These are phyloP conservation scores for Strigamia transsilvanica DNA, from an alignment of 2,888 invertebrate genomes.

Conservation along the genomic window DNA sequence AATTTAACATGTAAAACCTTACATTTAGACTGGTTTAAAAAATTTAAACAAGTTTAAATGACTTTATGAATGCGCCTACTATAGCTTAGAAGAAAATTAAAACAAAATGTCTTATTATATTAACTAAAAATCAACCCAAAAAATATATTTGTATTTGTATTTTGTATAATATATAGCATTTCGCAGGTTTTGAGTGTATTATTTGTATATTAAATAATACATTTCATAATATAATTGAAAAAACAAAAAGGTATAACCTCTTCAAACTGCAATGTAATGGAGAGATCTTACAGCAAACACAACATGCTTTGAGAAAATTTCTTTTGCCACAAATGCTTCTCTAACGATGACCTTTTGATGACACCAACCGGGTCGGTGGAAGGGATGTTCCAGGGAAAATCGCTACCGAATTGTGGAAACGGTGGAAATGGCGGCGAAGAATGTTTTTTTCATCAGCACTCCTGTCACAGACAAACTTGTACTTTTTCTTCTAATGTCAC, in stretches of 20 bases:
- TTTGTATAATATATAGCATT: too few relatives aligned
- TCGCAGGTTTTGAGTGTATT: too few relatives aligned
- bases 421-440: conserved; percentile 4
- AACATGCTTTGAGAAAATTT: conserved; percentile 16
- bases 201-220: too few relatives aligned
- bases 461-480: conserved; percentile 21
- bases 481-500: conserved; percentile 21
- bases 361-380: conserved; percentile 13
- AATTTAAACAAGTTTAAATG: too few relatives aligned
- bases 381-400: background rate
- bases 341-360: conserved; percentile 30
- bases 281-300: conserved; percentile 18
- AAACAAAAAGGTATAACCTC: background rate
- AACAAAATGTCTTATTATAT: too few relatives aligned
- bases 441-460: conserved; percentile 16
- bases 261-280: conserved; percentile 16
- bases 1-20: too few relatives aligned
- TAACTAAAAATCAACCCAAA: too few relatives aligned
- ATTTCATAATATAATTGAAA: too few relatives aligned
- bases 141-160: too few relatives aligned
- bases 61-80: too few relatives aligned
- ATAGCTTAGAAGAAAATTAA: too few relatives aligned
- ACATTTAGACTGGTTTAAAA: too few relatives aligned
- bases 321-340: background rate
- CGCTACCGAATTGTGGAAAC: conserved; percentile 30